Conservation (phyloP, 2,113 vertebrate genomes). For the Psittacus erithacus region DNA sequence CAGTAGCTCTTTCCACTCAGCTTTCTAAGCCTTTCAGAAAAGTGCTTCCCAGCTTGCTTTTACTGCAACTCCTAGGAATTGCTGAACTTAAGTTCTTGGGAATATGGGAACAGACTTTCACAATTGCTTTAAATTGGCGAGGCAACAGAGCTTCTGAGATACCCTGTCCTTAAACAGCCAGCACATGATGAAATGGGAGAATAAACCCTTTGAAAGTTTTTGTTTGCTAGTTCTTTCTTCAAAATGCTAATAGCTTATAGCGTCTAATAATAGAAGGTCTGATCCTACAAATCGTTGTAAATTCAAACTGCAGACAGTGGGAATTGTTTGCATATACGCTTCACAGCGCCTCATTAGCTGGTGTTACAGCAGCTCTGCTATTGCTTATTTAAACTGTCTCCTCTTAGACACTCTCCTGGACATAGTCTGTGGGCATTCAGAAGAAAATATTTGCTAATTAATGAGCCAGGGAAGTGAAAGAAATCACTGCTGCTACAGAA, state of each 20-base stretch:
- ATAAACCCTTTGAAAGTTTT: neutral
- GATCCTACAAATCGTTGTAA: neutral
- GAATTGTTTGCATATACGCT: neutral
- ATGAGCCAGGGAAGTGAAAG: neutral
- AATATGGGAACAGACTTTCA: neutral
- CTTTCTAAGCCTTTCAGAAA: neutral
- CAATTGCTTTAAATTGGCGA: neutral
- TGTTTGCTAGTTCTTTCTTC: neutral
- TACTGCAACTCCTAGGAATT: neutral
- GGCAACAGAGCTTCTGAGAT: neutral
- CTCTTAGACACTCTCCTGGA: neutral
- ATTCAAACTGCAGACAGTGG: neutral
- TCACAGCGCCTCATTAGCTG: neutral
- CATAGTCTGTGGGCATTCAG: neutral
- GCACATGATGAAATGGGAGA: neutral
- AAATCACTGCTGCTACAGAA: neutral
- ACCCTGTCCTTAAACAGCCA: neutral
- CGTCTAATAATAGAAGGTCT: neutral
- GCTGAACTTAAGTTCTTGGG: neutral
- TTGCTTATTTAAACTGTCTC: neutral
- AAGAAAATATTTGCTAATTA: neutral
- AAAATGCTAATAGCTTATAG: neutral
- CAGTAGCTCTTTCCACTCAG: neutral
- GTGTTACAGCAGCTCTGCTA: neutral
- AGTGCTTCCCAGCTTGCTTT: neutral